Conservation (phyloP, 2,113 vertebrate genomes). For the Anolis sagrei region DNA sequence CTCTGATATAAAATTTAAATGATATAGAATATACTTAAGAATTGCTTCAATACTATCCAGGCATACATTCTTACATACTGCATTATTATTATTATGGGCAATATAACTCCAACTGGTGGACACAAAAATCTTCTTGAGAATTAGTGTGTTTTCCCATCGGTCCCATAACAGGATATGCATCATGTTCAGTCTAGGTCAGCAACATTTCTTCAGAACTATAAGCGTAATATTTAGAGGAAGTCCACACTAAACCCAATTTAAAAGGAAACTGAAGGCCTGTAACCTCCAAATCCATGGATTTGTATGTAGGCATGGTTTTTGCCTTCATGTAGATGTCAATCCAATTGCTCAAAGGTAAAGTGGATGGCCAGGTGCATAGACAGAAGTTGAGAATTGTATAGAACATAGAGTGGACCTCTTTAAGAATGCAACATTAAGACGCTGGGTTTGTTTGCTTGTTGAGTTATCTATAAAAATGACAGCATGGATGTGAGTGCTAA, state of each 20-base stretch:
- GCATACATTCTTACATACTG: no score
- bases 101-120: not conserved
- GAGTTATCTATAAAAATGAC: not conserved
- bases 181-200: not conserved
- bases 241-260: no score
- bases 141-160: not conserved
- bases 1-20: not conserved
- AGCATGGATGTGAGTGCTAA: not conserved
- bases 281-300: no score
- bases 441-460: not conserved
- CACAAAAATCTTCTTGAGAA: not conserved
- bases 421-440: not conserved
- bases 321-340: not conserved
- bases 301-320: no score
- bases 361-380: not conserved
- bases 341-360: not conserved
- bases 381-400: conserved; percentile 4
- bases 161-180: not conserved
- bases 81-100: not conserved
- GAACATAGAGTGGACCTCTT: not conserved
- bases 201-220: not conserved
- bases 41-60: not conserved
- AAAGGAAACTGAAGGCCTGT: no score
- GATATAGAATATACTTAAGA: not conserved
- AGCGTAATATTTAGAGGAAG: not conserved